Base-by-base conservation (phyloP, 2,113 vertebrate species). In the Butorides virescens region DNA sequence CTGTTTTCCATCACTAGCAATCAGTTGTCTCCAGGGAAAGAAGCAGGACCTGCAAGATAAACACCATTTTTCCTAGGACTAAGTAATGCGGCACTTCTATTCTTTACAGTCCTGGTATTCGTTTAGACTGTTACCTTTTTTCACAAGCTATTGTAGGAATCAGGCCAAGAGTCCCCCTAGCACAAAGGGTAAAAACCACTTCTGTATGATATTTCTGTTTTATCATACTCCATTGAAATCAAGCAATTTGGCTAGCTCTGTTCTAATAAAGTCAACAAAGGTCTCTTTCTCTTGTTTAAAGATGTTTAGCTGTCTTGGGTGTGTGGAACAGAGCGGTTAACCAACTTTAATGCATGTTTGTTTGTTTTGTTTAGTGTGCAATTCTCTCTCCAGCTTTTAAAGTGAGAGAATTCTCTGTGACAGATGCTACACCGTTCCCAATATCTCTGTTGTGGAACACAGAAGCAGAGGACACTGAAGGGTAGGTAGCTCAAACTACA, bases 321-420 rank as follows among this genome's bases (percentile, higher is more conserved):
- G 9, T 36, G 19, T 53, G n/a, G 42, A 85, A 5, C 62, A 62
- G n/a, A 91, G 29, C 22, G 58, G 15, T 67, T 83, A 84, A 63
- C 36, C 2, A 53, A 55, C 42, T 52, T 44, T 78, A 93, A 92
- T 25, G 8, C 5, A 39, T 73, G 4, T 63, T 37, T 89, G 29
- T 83, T 55, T 39, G 10, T 39, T 61, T 77, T 84, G 11, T 94
- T 12, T 81, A 99, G 98, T 99, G 98, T 95, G 98, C 98, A 62
- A 98, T 98, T 88, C 97, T 99, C 92, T 99, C 98, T 56, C 98
- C 98, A 53, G 98, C 98, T 65, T 99, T 98, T 96, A 98, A 98
- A 98, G 98, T 99, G 67, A 91, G 98, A 95, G 98, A 99, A 47
- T 99, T 99, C 88, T 98, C 98, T 15, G 97, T 99, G 92, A 98